These are phyloP conservation scores for Scaptomyza reducta DNA, from an alignment of 2,888 invertebrate genomes.

Conservation along the genomic window DNA sequence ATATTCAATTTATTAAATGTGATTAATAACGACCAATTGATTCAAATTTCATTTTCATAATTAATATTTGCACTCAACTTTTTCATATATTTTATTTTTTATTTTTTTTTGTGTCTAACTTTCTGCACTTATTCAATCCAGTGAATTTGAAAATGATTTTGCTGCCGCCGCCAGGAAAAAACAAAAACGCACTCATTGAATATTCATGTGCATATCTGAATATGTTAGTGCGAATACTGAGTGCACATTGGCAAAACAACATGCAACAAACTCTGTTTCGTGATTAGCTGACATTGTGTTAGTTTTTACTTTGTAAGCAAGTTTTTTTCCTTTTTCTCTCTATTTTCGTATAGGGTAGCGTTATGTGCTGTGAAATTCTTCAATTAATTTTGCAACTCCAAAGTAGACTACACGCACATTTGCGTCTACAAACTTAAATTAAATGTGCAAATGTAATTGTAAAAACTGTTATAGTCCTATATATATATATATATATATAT, in stretches of 20 bases:
- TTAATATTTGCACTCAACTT: slow-evolving; percentile 1
- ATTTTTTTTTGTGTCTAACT: slow-evolving; percentile 9
- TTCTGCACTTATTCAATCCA: slow-evolving; percentile 36
- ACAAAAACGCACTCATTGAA: slow-evolving; percentile 57
- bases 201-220: slow-evolving; percentile 64
- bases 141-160: slow-evolving; percentile 52
- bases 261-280: slow-evolving; percentile 70
- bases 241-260: slow-evolving; percentile 59
- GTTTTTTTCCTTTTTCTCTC: not conserved
- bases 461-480: slow-evolving; percentile 37
- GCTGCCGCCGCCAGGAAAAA: slow-evolving; percentile 17
- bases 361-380: slow-evolving; percentile 67
- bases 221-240: slow-evolving; percentile 36
- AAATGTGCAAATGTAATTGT: slow-evolving; percentile 73
- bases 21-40: not conserved
- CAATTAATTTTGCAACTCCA: slow-evolving; percentile 48
- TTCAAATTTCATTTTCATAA: slow-evolving; percentile 11
- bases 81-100: not conserved
- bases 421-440: slow-evolving; percentile 44
- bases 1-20: not conserved
- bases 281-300: slow-evolving; percentile 65
- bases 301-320: slow-evolving; percentile 34
- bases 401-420: slow-evolving; percentile 67
- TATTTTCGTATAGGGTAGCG: slow-evolving; percentile 22
- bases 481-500: not conserved